These are phyloP conservation scores for Oceanodroma leucorhoa DNA, from an alignment of 2,797 vertebrate species.

Conservation along the genomic window DNA sequence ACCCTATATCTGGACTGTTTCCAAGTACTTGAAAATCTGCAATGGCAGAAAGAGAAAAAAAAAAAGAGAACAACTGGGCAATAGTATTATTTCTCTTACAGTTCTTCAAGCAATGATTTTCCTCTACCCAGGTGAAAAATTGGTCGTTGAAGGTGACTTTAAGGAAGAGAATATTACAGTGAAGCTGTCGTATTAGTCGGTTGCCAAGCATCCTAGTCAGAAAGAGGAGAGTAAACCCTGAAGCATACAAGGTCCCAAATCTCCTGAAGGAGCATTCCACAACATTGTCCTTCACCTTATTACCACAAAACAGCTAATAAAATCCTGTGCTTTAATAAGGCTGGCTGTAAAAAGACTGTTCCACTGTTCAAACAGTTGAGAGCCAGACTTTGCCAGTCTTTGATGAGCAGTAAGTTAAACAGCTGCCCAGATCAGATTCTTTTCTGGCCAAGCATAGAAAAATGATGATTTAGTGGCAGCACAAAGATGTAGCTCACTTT, in stretches of 20 bases:
- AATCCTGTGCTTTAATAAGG: slow-evolving; percentile 53
- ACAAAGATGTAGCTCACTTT: neutral
- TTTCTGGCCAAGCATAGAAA: neutral
- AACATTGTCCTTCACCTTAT: slow-evolving; percentile 52
- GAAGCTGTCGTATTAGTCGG: slow-evolving; percentile 79
- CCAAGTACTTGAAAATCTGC: neutral
- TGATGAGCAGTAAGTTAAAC: slow-evolving; percentile 46
- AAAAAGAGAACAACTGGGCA: slow-evolving; percentile 66
- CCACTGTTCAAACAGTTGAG: slow-evolving; percentile 56
- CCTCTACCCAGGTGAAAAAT: slow-evolving; percentile 33
- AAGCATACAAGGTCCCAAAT: neutral
- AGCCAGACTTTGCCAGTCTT: slow-evolving; percentile 42
- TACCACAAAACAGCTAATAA: slow-evolving; percentile 56
- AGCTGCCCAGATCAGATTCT: slow-evolving; percentile 3
- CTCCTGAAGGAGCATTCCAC: slow-evolving; percentile 58
- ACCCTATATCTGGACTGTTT: neutral
- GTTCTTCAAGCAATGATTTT: slow-evolving; percentile 75
- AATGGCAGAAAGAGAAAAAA: neutral
- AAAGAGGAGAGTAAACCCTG: slow-evolving; percentile 28
- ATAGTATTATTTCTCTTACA: slow-evolving; percentile 66
- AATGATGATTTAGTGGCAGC: neutral
- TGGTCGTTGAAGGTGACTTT: slow-evolving; percentile 82
- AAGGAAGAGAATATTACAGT: slow-evolving; percentile 38
- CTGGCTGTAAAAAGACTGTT: slow-evolving; percentile 44
- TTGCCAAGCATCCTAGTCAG: slow-evolving; percentile 78